Conservation (phyloP, 1,140 invertebrate species). For the Lepidurus arcticus region DNA sequence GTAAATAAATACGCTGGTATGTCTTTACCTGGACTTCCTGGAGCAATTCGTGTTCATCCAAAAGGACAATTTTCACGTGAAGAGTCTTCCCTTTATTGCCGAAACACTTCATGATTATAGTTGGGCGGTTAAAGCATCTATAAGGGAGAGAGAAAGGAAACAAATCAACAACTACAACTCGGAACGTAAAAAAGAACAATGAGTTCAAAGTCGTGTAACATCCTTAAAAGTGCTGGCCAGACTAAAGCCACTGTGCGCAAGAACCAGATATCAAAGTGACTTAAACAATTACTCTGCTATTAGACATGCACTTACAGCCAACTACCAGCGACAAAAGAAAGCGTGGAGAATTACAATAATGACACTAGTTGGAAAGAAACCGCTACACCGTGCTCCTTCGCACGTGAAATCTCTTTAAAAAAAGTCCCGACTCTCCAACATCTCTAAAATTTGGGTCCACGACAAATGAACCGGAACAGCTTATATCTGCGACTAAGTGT, state of each 20-base stretch:
- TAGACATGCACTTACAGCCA: too few species aligned
- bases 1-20: conserved; percentile 19
- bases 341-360: too few species aligned
- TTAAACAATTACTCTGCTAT: background rate
- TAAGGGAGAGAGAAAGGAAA: background rate
- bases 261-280: background rate
- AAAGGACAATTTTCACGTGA: conserved; percentile 51
- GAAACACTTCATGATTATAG: conserved; percentile 45
- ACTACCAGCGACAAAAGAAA: too few species aligned
- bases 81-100: conserved; percentile 44
- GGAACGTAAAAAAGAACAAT: background rate
- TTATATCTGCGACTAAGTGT: too few species aligned
- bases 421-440: too few species aligned
- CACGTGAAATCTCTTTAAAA: too few species aligned
- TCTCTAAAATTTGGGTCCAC: too few species aligned
- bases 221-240: background rate
- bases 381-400: too few species aligned
- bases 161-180: background rate
- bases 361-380: too few species aligned
- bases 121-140: background rate
- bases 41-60: conserved; percentile 53
- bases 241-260: background rate
- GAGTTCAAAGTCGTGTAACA: conserved; percentile 3
- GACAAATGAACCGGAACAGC: too few species aligned
- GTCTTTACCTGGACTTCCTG: conserved; percentile 51